phyloP scores from a whole-genome alignment of 1,140 invertebrate genomes.

The Eubasilissa regina region DNA sequence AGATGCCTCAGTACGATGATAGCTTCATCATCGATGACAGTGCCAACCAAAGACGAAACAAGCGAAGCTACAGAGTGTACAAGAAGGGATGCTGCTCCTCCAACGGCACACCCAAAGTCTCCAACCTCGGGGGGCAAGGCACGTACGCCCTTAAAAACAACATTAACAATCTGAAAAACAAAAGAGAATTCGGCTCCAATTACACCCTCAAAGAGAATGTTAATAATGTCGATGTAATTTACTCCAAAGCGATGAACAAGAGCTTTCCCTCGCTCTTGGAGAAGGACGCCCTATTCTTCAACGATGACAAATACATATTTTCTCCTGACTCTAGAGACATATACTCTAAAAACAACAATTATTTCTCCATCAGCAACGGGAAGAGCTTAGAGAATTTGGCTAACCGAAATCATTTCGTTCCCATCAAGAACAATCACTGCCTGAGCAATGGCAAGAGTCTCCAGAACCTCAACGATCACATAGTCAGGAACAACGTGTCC shows the following conservation, averaged over 20 bases:
- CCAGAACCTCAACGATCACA: constrained; percentile 53
- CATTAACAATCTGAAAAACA: constrained; percentile 67
- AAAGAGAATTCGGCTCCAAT: constrained; percentile 55
- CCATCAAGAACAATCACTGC: constrained; percentile 41
- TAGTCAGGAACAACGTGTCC: constrained; percentile 27
- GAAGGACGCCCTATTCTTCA: constrained; percentile 31
- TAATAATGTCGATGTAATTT: constrained; percentile 18
- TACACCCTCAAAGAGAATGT: constrained; percentile 51
- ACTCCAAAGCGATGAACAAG: constrained; percentile 53
- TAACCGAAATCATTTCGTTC: constrained; percentile 42
- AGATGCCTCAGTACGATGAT: constrained; percentile 71
- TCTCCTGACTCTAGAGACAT: constrained; percentile 45
- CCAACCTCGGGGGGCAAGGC: constrained; percentile 65
- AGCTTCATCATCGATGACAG: constrained; percentile 71
- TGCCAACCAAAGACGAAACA: constrained; percentile 70
- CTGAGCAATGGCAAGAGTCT: constrained; percentile 49
- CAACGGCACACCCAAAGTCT: constrained; percentile 52
- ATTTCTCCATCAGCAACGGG: constrained; percentile 50
- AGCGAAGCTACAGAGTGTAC: constrained; percentile 70
- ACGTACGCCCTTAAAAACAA: constrained; percentile 68
- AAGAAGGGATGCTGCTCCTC: constrained; percentile 64
- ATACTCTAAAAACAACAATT: constrained; percentile 55
- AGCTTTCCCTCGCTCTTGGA: constrained; percentile 55
- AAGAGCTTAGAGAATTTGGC: constrained; percentile 57
- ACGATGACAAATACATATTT: constrained; percentile 54